Base-by-base conservation (phyloP, 2,113 vertebrate genomes). In the Varanus komodoensis region DNA sequence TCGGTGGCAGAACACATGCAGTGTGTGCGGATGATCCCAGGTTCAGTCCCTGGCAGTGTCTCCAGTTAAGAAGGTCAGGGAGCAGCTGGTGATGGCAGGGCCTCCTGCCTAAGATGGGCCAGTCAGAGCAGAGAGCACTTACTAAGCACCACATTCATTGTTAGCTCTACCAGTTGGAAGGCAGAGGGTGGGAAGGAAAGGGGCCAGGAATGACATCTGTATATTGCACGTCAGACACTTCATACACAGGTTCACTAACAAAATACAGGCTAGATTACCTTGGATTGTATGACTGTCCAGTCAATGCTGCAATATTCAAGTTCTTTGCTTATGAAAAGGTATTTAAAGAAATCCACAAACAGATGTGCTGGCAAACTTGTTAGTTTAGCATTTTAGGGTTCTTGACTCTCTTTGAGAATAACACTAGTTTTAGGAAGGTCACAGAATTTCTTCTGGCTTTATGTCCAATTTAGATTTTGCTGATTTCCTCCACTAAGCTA, bases 381-480 rank as follows among this genome's bases (percentile, higher is more conserved):
- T 81, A 88, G 91, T 93, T 89, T 94, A 44, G 17, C 84, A 75
- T 90, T 92, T 81, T 0, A 0, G 90, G 91, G 64, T 64, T 89
- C 85, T 89, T 93, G 92, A 86, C 93, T 91, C 91, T 95, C 88
- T 95, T 83, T 0, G 0, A 88, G 92, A 93, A 50, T 61, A 94
- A 89, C 68, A 23, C 1, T 90, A 93, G 90, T 86, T 96, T 92
- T 81, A 93, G 89, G 94, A 95, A 95, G 93, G 95, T 94, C 90
- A 90, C 3, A 93, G 89, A 90, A 79, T 95, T 87, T 92, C 89
- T 95, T 94, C 94, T 93, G 92, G 89, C 88, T 97, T 92, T 86
- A 94, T 87, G 86, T 93, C 90, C 93, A 89, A 94, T 92, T 94
- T 95, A 95, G 94, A 68, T 94, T 96, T 96, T 93, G 64, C 92